Conservation (phyloP, 2,888 invertebrate genomes). For the Phoenoteleia sp. region DNA sequence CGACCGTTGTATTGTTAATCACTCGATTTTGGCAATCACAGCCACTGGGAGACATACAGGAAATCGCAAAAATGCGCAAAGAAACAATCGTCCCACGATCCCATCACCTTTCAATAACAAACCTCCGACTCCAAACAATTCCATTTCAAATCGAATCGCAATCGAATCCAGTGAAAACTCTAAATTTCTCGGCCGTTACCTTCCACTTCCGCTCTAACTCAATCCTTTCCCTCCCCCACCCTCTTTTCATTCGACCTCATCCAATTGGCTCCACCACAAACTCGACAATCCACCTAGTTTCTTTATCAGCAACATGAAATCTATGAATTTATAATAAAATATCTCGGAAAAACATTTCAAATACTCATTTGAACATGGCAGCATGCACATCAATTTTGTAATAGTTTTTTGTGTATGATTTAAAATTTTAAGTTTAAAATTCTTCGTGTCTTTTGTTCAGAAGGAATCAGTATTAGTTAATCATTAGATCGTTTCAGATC, state of each 20-base stretch:
- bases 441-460: no score
- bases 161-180: slow-evolving; percentile 4
- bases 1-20: neutral
- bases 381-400: no score
- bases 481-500: no score
- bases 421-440: no score
- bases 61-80: neutral
- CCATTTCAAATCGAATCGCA: neutral
- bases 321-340: neutral
- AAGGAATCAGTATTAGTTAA: no score
- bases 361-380: neutral
- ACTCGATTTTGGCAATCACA: neutral
- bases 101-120: neutral
- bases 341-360: neutral
- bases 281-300: neutral
- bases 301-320: neutral
- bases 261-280: neutral
- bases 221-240: neutral
- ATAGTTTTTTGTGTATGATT: no score
- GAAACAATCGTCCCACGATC: neutral
- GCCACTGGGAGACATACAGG: neutral
- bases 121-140: neutral
- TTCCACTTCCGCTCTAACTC: neutral
- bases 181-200: neutral
- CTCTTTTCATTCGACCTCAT: neutral